A percentile compares a stretch with the other conserved stretches of the same genome.
These are phyloP conservation scores for Cyphomyrus discorhynchus DNA, from an alignment of 2,113 vertebrate genomes.

Conservation along the genomic window DNA sequence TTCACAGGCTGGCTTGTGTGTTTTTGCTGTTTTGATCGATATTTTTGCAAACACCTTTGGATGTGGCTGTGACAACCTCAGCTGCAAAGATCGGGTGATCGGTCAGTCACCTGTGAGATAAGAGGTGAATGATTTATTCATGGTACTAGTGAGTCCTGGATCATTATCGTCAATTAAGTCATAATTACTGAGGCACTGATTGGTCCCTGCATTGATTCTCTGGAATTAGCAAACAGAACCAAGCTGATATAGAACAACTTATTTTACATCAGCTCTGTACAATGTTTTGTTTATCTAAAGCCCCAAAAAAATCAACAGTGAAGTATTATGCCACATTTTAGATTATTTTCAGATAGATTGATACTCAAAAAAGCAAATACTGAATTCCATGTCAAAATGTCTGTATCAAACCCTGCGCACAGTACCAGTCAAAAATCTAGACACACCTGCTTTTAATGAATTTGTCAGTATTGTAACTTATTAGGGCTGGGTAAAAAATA, in stretches of 20 bases:
- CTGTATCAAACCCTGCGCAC: not conserved
- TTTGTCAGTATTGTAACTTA: not conserved
- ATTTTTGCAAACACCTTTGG: not conserved
- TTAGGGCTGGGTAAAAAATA: no score
- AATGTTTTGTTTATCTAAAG: not conserved
- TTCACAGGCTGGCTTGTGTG: not conserved
- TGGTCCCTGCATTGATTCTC: not conserved
- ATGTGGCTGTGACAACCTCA: not conserved
- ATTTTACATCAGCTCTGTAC: not conserved
- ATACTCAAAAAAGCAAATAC: not conserved
- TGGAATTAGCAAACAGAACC: not conserved
- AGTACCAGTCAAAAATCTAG: not conserved
- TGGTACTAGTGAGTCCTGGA: not conserved
- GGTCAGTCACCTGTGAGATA: not conserved
- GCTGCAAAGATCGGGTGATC: not conserved
- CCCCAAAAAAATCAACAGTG: not conserved
- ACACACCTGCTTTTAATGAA: not conserved
- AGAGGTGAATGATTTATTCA: not conserved
- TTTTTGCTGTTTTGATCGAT: not conserved
- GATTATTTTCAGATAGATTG: not conserved
- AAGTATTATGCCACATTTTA: not conserved
- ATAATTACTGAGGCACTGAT: not conserved
- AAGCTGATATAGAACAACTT: not conserved
- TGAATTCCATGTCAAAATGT: not conserved
- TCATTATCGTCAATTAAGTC: not conserved